A percentile compares a stretch with the other conserved stretches of the same genome.
Conservation (phyloP, 1,140 invertebrate genomes). For the Heliconius nattereri region DNA sequence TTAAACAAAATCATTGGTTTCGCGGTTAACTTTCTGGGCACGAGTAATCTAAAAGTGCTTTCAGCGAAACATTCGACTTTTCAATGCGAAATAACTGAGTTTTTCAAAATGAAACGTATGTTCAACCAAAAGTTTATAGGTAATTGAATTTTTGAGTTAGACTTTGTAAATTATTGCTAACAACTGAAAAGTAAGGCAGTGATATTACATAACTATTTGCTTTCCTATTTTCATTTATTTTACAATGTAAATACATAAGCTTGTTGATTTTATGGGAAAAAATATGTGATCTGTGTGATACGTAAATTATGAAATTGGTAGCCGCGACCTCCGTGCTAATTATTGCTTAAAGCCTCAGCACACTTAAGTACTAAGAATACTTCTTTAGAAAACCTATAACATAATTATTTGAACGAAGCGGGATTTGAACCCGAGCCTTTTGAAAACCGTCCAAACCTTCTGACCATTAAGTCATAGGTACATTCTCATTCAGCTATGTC, state of each 20-base stretch:
- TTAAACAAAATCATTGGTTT: conserved; percentile 68
- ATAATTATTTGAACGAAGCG: too few species aligned
- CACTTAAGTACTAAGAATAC: too few species aligned
- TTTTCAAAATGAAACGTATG: conserved; percentile 7
- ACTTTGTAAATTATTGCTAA: background rate
- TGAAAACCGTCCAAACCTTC: too few species aligned
- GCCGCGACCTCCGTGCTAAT: background rate
- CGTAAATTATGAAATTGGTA: background rate
- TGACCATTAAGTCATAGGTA: too few species aligned
- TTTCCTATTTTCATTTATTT: background rate
- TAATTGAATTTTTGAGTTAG: background rate
- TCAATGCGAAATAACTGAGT: background rate
- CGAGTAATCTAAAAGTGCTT: conserved; percentile 44
- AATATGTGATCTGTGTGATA: background rate
- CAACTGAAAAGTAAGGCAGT: background rate
- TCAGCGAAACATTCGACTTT: conserved; percentile 15
- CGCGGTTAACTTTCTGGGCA: conserved; percentile 43
- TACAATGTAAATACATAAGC: background rate
- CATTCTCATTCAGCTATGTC: too few species aligned
- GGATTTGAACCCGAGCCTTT: too few species aligned
- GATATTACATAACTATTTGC: background rate
- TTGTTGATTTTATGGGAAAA: background rate
- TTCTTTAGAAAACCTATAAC: too few species aligned
- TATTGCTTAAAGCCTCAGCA: too few species aligned
- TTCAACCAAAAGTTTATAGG: background rate